phyloP scores from a whole-genome alignment of 2,888 invertebrate species.

The Hylaea fasciaria region DNA sequence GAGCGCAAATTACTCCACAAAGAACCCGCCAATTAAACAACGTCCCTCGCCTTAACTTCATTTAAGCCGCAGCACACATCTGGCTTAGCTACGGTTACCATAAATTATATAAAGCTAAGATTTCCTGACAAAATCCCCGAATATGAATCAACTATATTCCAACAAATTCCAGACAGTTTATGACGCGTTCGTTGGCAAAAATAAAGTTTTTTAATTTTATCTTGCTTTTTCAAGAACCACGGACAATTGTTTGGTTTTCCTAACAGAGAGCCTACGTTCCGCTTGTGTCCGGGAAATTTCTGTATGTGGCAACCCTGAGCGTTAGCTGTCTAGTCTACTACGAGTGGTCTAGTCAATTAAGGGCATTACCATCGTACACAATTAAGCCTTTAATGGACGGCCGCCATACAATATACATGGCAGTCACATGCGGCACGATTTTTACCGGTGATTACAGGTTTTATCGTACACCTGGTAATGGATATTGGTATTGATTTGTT shows the following conservation, averaged over 20 bases:
- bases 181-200: too few species aligned
- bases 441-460: not conserved
- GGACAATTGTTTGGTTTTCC: too few species aligned
- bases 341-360: conserved; percentile 25
- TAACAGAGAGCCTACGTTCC: too few species aligned
- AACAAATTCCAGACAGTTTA: too few species aligned
- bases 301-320: too few species aligned
- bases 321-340: conserved; percentile 6
- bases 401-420: conserved; percentile 9
- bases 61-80: conserved; percentile 25
- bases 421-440: not conserved
- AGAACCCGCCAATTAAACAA: not conserved
- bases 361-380: conserved; percentile 29
- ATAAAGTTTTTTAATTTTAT: too few species aligned
- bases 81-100: too few species aligned
- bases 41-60: conserved; percentile 1
- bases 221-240: too few species aligned
- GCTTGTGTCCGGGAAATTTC: too few species aligned
- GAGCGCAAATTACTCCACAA: not conserved
- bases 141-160: too few species aligned
- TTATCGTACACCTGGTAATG: conserved; percentile 3
- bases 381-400: conserved; percentile 40
- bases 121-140: too few species aligned
- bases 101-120: too few species aligned
- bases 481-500: conserved; percentile 3